Evolutionary conservation across 2,888 invertebrate genomes (phyloP), one percentile per base, ranked within the genome.

Genomic region (Eristalinus aeneus): DNA sequence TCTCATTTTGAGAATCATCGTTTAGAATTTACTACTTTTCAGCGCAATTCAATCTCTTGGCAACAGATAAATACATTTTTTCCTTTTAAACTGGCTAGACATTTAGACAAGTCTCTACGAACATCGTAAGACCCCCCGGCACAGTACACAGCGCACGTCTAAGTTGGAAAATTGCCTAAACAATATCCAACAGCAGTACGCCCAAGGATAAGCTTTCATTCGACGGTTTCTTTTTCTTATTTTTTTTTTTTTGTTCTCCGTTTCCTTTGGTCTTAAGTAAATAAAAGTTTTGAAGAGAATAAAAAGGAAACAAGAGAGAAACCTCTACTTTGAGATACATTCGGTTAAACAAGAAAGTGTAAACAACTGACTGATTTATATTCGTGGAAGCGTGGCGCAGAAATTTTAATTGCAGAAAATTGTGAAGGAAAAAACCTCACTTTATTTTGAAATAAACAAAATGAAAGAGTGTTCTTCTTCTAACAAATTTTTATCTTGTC

Each of bases 381-480:
- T 60, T 80, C 64, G 64, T 81, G 73, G 80, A 77, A 85, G 85
- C 85, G 85, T 85, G 85, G 85, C 85, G 85, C 85, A 85, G 85
- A 80, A 85, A 76, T 80, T 85, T 85, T 80, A 81, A 85, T 85
- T 85, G 85, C 85, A 73, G 54, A 81, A 80, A 80, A 85, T 77
- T 76, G 75, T 79, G 71, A 79, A 72, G 79, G 46, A 46, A 84
- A 79, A 79, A 79, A 71, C 67, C 71, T 63, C 69, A 74, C 73
- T 83, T 83, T 74, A 82, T 69, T 74, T 27, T 74, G 31, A 78
- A 71, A 74, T 75, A 84, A 84, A 84, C 71, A 84, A 11, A 71
- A 74, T 27, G 46, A 16, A 46, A 46, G 12, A 10, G 8, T 34
- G 34, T 73, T 75, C 58, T 71, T 56, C 22, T 56, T 23, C 56